phyloP scores from a whole-genome alignment of 1,140 invertebrate genomes.

The Trichomalopsis sarcophagae region DNA sequence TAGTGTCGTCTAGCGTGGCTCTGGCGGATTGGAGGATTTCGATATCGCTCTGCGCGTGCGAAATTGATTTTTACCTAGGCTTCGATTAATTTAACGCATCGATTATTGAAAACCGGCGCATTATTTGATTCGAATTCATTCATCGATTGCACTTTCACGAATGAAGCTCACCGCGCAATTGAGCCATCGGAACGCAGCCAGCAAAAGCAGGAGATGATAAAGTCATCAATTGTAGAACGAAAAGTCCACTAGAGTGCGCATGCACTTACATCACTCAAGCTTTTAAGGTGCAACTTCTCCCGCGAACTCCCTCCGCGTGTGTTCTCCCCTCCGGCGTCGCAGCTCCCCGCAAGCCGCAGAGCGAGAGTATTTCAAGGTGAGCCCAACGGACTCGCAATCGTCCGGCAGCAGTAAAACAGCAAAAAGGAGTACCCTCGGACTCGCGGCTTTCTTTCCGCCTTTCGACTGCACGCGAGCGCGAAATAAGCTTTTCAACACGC shows the following conservation, averaged over 20 bases:
- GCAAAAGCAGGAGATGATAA: too few species aligned
- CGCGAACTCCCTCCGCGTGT: neutral
- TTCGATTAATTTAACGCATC: too few species aligned
- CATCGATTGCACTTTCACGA: too few species aligned
- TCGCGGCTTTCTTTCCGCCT: conserved; percentile 9
- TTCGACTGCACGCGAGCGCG: neutral
- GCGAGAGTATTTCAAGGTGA: conserved; percentile 35
- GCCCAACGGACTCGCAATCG: conserved; percentile 31
- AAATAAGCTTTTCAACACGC: neutral
- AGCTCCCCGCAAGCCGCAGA: neutral
- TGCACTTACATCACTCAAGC: too few species aligned
- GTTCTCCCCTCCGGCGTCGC: neutral
- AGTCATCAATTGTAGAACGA: neutral
- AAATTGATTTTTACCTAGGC: neutral
- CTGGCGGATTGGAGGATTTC: neutral
- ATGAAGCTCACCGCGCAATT: neutral
- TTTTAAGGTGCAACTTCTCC: neutral
- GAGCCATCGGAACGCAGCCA: neutral
- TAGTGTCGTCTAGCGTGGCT: neutral
- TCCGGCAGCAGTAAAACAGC: neutral
- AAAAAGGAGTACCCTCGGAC: neutral
- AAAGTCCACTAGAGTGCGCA: neutral
- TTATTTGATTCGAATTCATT: too few species aligned
- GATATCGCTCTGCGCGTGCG: neutral
- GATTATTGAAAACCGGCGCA: too few species aligned